Conservation (phyloP, 2,797 vertebrate genomes). For the Lagorchestes hirsutus region DNA sequence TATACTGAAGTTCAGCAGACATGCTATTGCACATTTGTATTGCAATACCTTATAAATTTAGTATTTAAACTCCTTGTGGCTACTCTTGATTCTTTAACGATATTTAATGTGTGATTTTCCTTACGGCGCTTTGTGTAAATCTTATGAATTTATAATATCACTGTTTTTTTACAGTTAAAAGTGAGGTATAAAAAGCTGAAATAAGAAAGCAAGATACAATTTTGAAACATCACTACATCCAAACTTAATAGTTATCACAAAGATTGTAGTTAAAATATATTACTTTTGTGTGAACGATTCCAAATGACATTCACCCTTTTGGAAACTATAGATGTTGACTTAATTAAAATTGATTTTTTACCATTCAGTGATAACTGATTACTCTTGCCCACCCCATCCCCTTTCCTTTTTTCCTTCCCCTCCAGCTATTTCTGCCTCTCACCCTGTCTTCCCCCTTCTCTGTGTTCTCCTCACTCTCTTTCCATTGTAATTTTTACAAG, state of each 20-base stretch:
- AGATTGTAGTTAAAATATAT: slow-evolving; percentile 54
- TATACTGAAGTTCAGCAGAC: slow-evolving; percentile 57
- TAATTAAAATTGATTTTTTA: slow-evolving; percentile 21
- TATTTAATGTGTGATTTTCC: not conserved
- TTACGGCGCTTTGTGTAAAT: slow-evolving; percentile 44
- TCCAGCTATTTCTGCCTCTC: not conserved
- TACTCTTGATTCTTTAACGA: slow-evolving; percentile 59
- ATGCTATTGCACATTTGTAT: slow-evolving; percentile 70
- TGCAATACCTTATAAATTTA: slow-evolving; percentile 73
- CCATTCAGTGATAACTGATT: not conserved
- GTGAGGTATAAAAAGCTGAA: slow-evolving; percentile 33
- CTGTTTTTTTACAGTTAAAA: slow-evolving; percentile 44
- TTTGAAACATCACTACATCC: slow-evolving; percentile 46
- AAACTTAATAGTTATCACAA: slow-evolving; percentile 50
- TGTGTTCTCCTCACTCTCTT: not conserved
- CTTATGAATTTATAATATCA: slow-evolving; percentile 18
- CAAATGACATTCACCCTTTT: slow-evolving; percentile 60
- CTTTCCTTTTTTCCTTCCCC: not conserved
- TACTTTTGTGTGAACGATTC: slow-evolving; percentile 65
- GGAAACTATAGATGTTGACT: slow-evolving; percentile 34
- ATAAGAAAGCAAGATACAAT: not conserved
- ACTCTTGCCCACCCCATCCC: not conserved
- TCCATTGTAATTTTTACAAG: not conserved
- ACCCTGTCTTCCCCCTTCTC: not conserved
- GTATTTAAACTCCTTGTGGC: slow-evolving; percentile 70